phyloP scores from a whole-genome alignment of 2,797 vertebrate species.

The Artibeus lituratus region DNA sequence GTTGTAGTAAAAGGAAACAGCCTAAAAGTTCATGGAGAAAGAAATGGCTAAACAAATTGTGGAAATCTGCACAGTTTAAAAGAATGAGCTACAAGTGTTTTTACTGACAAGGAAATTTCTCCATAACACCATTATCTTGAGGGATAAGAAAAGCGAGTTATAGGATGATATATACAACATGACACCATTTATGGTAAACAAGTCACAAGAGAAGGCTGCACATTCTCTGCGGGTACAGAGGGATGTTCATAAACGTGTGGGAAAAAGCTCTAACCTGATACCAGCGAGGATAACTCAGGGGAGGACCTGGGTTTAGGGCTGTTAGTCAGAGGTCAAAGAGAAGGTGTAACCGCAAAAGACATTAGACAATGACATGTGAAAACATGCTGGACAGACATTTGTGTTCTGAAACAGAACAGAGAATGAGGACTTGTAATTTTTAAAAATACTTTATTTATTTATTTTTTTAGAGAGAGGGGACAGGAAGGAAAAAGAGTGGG shows the following conservation, averaged over 20 bases:
- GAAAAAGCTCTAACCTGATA: neutral
- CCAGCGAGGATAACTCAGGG: neutral
- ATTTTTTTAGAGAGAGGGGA: too few relatives aligned
- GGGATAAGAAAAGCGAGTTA: neutral
- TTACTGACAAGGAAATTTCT: constrained; percentile 12
- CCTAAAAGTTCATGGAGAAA: neutral
- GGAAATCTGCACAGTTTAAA: neutral
- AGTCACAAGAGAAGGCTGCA: neutral
- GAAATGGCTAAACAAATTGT: neutral
- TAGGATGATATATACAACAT: neutral
- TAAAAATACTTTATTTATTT: neutral
- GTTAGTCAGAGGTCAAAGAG: neutral
- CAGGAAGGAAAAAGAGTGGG: too few relatives aligned
- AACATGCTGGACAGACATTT: neutral
- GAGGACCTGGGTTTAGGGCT: neutral
- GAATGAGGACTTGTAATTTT: constrained; percentile 26
- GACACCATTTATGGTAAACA: constrained; percentile 8
- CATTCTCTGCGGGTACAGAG: neutral
- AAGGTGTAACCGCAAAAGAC: neutral
- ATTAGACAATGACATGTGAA: neutral
- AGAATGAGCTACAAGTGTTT: neutral
- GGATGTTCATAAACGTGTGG: neutral
- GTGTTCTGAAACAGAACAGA: neutral
- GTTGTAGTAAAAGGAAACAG: neutral
- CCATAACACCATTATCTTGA: neutral